These are phyloP conservation scores for Tachina grossa DNA, from an alignment of 2,888 invertebrate species.

Conservation along the genomic window DNA sequence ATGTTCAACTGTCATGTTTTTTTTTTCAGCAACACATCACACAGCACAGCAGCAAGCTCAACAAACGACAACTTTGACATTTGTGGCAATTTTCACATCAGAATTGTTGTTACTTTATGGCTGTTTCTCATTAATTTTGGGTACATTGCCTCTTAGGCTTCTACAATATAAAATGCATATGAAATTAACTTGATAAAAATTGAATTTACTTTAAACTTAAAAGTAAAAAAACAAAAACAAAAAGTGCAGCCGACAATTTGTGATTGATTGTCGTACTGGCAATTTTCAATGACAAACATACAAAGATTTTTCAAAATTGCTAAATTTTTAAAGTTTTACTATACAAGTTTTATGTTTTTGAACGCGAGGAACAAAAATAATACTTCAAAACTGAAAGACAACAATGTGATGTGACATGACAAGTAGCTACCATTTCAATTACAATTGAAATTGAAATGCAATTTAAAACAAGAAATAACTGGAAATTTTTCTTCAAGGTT, in stretches of 20 bases:
- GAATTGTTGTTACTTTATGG: conserved; percentile 39
- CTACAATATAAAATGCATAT: conserved; percentile 38
- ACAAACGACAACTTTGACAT: conserved; percentile 57
- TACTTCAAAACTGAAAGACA: conserved; percentile 37
- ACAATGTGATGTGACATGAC: conserved; percentile 66
- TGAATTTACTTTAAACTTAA: conserved; percentile 34
- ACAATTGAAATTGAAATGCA: conserved; percentile 34
- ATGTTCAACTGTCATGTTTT: conserved; percentile 70
- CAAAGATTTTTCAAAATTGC: conserved; percentile 24
- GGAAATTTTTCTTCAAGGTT: conserved; percentile 28
- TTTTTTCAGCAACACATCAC: no score
- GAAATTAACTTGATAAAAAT: conserved; percentile 52
- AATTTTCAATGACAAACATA: conserved; percentile 66
- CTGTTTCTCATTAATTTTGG: conserved; percentile 9
- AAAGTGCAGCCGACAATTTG: conserved; percentile 23
- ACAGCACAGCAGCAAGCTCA: conserved; percentile 52
- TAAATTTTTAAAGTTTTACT: conserved; percentile 41
- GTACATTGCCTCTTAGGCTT: background rate
- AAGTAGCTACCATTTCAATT: conserved; percentile 67
- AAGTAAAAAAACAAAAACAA: conserved; percentile 15
- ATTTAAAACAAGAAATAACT: background rate
- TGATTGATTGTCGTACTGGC: conserved; percentile 66
- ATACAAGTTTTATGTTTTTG: background rate
- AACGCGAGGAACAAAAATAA: background rate
- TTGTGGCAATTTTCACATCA: conserved; percentile 71